Evolutionary conservation across 2,113 vertebrate genomes (phyloP).

Genomic region (Gymnocephalus cernua): DNA sequence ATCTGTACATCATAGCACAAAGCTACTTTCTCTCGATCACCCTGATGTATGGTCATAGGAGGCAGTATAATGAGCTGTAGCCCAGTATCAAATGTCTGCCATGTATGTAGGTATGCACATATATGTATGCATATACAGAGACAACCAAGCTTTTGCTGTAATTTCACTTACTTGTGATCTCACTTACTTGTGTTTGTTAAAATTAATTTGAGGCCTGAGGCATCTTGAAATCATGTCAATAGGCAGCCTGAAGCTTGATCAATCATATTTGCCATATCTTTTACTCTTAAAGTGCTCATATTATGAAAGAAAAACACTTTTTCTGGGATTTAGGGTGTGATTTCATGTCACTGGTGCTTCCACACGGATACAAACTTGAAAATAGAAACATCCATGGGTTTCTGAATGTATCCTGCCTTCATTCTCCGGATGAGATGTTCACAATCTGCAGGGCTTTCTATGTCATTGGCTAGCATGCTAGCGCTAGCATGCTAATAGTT

Average conservation of each 20-base stretch:
- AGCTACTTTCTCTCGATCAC: neutral
- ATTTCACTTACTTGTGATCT: neutral
- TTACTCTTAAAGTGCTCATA: no score
- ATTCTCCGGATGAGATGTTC: no score
- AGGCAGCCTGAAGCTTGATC: neutral
- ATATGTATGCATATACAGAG: no score
- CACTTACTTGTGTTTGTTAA: neutral
- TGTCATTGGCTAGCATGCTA: no score
- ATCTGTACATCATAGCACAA: neutral
- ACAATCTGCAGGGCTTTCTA: no score
- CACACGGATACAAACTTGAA: no score
- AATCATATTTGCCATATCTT: neutral
- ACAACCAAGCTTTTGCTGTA: neutral
- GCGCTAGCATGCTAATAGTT: no score
- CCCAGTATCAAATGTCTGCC: neutral
- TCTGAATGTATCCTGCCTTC: no score
- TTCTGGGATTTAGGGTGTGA: no score
- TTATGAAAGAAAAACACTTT: no score
- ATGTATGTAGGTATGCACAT: neutral
- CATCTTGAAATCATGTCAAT: conserved; percentile 23
- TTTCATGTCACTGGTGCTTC: no score
- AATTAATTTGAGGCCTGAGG: neutral
- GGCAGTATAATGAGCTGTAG: conserved; percentile 6
- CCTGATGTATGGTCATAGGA: neutral
- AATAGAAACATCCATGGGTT: no score